phyloP scores from a whole-genome alignment of 1,140 invertebrate genomes.

The Latrodectus geometricus region DNA sequence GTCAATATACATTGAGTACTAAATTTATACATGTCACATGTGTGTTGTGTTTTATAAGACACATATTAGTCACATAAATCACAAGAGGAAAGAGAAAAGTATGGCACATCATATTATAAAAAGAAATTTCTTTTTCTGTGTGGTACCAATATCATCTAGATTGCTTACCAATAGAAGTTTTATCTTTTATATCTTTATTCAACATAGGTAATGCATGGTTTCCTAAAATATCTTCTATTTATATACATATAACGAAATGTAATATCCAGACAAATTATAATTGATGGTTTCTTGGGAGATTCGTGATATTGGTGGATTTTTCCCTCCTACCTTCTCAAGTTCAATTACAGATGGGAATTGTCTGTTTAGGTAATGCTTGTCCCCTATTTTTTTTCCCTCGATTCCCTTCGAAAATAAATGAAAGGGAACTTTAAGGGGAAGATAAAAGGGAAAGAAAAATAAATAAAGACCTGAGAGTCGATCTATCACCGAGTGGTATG shows the following conservation, averaged over 20 bases:
- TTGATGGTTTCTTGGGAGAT: conserved; percentile 18
- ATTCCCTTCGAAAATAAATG: conserved; percentile 5
- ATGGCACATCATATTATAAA: background rate
- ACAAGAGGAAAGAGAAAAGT: background rate
- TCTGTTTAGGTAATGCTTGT: background rate
- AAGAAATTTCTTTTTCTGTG: background rate
- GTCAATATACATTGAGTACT: no score
- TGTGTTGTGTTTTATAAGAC: no score
- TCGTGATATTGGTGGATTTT: background rate
- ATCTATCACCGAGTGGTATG: conserved; percentile 38
- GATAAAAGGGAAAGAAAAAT: conserved; percentile 18
- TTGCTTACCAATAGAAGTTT: background rate
- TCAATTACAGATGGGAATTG: conserved; percentile 28
- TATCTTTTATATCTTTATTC: background rate
- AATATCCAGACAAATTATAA: background rate
- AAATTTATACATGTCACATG: no score
- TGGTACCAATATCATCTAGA: background rate
- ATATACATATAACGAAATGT: background rate
- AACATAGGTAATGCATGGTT: background rate
- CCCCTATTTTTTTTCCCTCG: background rate
- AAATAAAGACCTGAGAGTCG: conserved; percentile 3
- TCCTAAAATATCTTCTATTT: background rate
- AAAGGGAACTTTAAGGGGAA: background rate
- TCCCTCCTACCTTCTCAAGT: conserved; percentile 20
- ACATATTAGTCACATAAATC: no score